Evolutionary conservation across 2,888 invertebrate genomes (phyloP).

Genomic region (Heliconius erato): DNA sequence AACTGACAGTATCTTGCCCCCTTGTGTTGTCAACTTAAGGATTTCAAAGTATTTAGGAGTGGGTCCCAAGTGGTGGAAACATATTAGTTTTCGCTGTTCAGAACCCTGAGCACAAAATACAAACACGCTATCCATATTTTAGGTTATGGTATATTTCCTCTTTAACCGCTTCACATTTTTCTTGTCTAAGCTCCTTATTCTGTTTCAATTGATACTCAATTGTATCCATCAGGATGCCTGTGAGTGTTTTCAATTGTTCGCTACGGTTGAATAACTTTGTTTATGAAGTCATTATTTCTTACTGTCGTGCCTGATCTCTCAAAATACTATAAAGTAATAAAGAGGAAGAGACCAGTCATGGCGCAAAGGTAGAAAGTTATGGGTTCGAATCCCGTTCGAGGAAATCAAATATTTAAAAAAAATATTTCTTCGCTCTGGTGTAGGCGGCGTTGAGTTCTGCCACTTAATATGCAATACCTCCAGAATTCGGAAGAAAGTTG

Average conservation of each 20-base stretch:
- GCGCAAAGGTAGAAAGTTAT: too few relatives aligned
- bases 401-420: too few relatives aligned
- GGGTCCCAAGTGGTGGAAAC: too few relatives aligned
- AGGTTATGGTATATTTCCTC: slow-evolving; percentile 20
- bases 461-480: too few relatives aligned
- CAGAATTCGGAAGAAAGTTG: too few relatives aligned
- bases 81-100: not conserved
- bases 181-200: slow-evolving; percentile 31
- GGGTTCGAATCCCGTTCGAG: too few relatives aligned
- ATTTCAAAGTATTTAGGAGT: too few relatives aligned
- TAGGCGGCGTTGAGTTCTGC: too few relatives aligned
- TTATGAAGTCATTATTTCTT: slow-evolving; percentile 30
- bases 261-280: slow-evolving; percentile 32
- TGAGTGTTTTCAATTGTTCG: slow-evolving; percentile 31
- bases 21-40: too few relatives aligned
- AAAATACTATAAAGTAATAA: not conserved
- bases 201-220: slow-evolving; percentile 37
- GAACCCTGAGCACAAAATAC: slow-evolving; percentile 11
- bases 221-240: slow-evolving; percentile 34
- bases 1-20: too few relatives aligned
- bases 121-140: slow-evolving; percentile 5
- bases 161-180: slow-evolving; percentile 32
- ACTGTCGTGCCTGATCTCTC: not conserved
- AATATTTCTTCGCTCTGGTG: too few relatives aligned
- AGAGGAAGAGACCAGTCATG: too few relatives aligned